Base-by-base conservation (phyloP, 2,113 vertebrate genomes). In the Melanocharis versteri region DNA sequence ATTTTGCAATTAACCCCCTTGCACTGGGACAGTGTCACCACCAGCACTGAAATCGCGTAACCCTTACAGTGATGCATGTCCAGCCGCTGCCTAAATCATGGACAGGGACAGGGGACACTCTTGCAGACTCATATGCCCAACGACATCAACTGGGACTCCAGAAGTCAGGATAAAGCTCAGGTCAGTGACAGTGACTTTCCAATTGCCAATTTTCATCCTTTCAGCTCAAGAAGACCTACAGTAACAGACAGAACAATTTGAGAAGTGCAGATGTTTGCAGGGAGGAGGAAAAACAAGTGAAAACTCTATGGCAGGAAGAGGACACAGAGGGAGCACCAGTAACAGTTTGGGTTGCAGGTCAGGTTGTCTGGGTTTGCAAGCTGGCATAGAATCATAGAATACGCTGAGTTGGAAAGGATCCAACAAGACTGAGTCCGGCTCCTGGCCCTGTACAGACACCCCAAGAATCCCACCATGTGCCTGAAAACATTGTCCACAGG, bases 31-130 rank as follows among this genome's bases (percentile, higher is more conserved):
- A 35, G 51, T 14, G 27, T 30, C 73, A 51, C 37, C 13, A 3
- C 17, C 44, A 65, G 61, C 1, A 1, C 45, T 27, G 28, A 78
- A 60, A 77, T 8, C 0, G 1, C 6, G 13, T 68, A 48, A 86
- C 13, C 47, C 93, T 96, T 93, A 96, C 97, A 96, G 5, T 56
- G 87, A 90, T 48, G 92, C 96, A 97, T 90, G 86, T 96, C 92
- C 95, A 57, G 83, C 53, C 1, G 7, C 71, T 61, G 83, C 44
- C 77, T 96, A 92, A 93, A 95, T 58, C 79, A 15, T 5, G 35
- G 66, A 48, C 3, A 40, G 30, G 70, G 19, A 76, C 40, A 19
- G 42, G 2, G 26, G 39, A 71, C 13, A 5, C 48, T 68, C 77
- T 7, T 3, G 15, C 54, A 91, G 83, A 76, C 40, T 95, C 7